Evolutionary conservation across 1,140 invertebrate species (phyloP), one percentile per base, ranked within the genome.

Genomic region (Brachionus manjavacas): DNA sequence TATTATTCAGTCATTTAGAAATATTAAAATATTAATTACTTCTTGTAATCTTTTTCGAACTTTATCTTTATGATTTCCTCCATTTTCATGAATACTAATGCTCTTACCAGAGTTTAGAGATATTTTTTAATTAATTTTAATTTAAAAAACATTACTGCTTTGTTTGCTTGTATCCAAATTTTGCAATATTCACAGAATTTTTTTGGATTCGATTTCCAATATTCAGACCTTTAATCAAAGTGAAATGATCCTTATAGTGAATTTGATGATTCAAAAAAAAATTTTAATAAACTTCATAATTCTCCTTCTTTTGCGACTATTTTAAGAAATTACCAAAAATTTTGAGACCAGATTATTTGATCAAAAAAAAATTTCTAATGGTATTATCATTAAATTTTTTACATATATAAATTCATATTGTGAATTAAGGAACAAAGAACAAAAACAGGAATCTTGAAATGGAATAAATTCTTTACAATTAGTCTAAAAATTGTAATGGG

Each of bases 151-250:
- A 92, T 92, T 91, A 95, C 94, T 60, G 95, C 93, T 92, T 95
- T 96, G 89, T 98, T 99, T 90, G 98, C 96, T 78, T 95, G 94
- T 86, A 97, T 94, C 96, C 96, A 99, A 88, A 96, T 97, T 90
- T 98, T 98, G 89, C 96, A 99, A 89, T 96, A 96, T 86, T 98
- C 95, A 88, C 96, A 99, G 89, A 93, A 98, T 89, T 98, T 98
- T 81, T 95, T 93, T 0, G 94, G 94, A 86, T 96, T 93, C 35
- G 96, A 98, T 90, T 97, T 96, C 96, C 96, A 99, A 88, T 96
- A 98, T 86, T 97, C 96, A 7, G 96, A 93, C 96, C 88, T 89
- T 84, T 41, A 86, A 39, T 35, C 11, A 72, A 72, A 35, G 7
- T 35, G 31, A 35, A 35, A 35, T 35, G 31, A 6, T 70, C 16